Evolutionary conservation across 2,888 invertebrate species (phyloP), one percentile per base, ranked within the genome.

Genomic region (Dermolepida albohirtum): DNA sequence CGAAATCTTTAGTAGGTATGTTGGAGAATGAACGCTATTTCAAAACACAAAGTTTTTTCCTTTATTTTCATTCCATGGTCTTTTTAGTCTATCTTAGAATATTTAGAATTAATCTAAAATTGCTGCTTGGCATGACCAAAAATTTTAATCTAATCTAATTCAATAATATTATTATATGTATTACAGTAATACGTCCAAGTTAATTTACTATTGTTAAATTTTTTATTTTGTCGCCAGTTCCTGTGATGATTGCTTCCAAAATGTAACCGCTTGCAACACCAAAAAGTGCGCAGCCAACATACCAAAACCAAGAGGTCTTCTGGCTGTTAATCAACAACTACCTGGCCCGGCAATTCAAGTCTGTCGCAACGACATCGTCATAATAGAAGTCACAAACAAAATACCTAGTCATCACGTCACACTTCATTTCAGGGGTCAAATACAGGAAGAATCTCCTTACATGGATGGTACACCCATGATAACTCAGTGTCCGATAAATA

Each of bases 341-440:
- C 92, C 92, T 0, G 88, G 88, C 2, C 89, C 89, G 1, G 74
- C 86, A 0, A 87, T 88, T 39, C 85, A 90, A 79, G 90, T 90
- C 1, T 92, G 92, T 77, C 86, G 89, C 54, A 90, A 91, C 74
- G 94, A 94, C 77, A 87, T 90, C 40, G 84, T 94, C 1, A 85
- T 92, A 0, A 90, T 93, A 0, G 91, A 92, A 78, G 90, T 93
- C 0, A 84, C 87, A 57, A 93, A 93, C 77, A 87, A 87, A 74
- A 83, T 93, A 64, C 88, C 89, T 0, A 89, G 89, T 27, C 88
- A 90, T 76, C 89, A 89, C 57, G 81, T 90, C 0, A 86, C 90
- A 6, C 84, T 94, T 8, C 94, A 94, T 78, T 94, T 93, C 93
- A 90, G 93, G 77, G 94, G 94, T 0, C 71, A 92, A 72, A 90